Base-by-base conservation (phyloP, 2,797 vertebrate genomes). In the Galaxias olidus region DNA sequence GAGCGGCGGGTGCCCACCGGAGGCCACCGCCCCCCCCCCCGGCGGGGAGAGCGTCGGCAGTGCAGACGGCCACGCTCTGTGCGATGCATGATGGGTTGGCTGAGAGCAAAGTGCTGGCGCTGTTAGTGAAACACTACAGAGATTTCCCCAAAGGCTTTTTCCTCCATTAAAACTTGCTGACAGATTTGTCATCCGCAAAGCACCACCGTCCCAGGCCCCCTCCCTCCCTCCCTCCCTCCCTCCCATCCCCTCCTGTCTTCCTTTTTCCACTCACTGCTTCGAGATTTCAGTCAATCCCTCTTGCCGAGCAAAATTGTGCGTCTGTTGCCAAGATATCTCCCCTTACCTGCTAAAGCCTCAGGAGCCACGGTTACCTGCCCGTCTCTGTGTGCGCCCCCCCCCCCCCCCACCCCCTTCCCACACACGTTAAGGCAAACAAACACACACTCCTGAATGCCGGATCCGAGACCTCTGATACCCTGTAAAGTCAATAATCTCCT, bases 121-220 rank as follows among this genome's bases (percentile, higher is more conserved):
- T 77, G 71, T 74, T 80, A 74, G 58, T 69, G 58, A 61, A 65
- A 63, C 66, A 71, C 68, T 69, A 65, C 61, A 61, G 58, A 83
- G 74, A 79, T 76, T 85, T 81, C 76, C 83, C 80, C 66, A 46
- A 66, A 79, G 77, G 74, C 55, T 67, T 65, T 49, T 67, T 66
- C 62, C 61, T 69, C 71, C 72, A 75, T 83, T 79, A 79, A 73
- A 85, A 78, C 65, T 67, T 69, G 74, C 75, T 78, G 72, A 79
- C 71, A 78, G 63, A 56, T 77, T 75, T 73, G 75, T 78, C 71
- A 78, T 78, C 77, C 59, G 50, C 67, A 76, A 69, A 66, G 61
- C 61, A 55, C 46, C 62, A 46, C 62, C 45, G 49, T 59, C 10
- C 44, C 8, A 19, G 20, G 5, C 4, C 9, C 62, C 14, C 54